Base-by-base conservation (phyloP, 2,888 invertebrate genomes). In the Willowsia nigromaculata region DNA sequence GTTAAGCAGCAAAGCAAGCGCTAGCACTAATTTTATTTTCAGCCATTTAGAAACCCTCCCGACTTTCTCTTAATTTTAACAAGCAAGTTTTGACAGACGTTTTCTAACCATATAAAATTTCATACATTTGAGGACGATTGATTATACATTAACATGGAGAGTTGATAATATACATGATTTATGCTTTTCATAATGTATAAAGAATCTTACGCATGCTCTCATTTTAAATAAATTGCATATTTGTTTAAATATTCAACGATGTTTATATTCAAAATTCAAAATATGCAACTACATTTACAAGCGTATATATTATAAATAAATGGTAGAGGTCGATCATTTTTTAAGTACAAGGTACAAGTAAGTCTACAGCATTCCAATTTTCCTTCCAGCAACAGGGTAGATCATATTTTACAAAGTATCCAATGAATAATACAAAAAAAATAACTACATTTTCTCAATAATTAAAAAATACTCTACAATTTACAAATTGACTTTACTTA, bases 401-500 rank as follows among this genome's bases (percentile, higher is more conserved):
- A n/a, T 40, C 9, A 4, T 40, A 40, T 18, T 18, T 50, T 50
- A 18, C n/a, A 50, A 2, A 1, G 4, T 50, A 4, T 4, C 18
- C 18, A n/a, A 50, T 18, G 1, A 50, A 50, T 18, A n/a, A 1
- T 18, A 50, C 50, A 50, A 50, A 50, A 18, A 50, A 13, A 13
- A n/a, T 50, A 11, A 50, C 50, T 50, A 50, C n/a, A n/a, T 62
- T 62, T 27, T 62, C 30, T 30, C 11, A 13, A 25, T 27, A 59
- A 59, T 1, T 1, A 59, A 27, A 62, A 15, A 62, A 65, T 18
- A n/a, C 65, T 65, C 18, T 30, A 62, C 18, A 33, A 27, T 62
- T 43, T 71, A 71, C 71, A 71, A 71, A 43, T 43, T 22, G 43
- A 40, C 27, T 74, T 43, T n/a, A n/a, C n/a, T 47, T 18, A 47